Conservation (phyloP, 2,113 vertebrate genomes). For the Peromyscus polionotus region DNA sequence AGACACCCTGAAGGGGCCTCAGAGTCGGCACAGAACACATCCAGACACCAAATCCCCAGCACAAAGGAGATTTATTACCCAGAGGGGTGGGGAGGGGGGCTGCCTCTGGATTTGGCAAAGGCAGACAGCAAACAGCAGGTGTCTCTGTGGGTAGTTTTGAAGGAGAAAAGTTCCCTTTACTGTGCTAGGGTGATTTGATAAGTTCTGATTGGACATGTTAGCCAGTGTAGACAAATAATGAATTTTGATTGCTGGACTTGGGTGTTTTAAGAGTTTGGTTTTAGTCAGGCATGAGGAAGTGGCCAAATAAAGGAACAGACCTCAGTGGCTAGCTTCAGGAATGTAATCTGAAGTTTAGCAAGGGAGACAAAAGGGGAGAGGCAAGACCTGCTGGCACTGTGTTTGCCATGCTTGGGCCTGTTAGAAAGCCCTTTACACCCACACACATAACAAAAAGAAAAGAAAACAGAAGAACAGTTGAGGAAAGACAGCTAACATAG, state of each 20-base stretch:
- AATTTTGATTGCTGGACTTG: neutral
- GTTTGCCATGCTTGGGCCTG: neutral
- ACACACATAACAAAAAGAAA: neutral
- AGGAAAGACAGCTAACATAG: neutral
- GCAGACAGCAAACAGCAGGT: neutral
- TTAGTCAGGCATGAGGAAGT: neutral
- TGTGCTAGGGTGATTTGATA: neutral
- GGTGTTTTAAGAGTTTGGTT: neutral
- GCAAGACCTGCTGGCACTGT: neutral
- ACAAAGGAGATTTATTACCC: neutral
- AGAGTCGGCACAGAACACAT: neutral
- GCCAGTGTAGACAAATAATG: neutral
- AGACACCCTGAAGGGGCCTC: neutral
- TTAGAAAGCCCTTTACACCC: neutral
- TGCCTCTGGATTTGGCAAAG: neutral
- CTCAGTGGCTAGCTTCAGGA: neutral
- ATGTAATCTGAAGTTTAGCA: neutral
- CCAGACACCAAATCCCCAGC: neutral
- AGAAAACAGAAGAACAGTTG: neutral
- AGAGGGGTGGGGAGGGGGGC: neutral
- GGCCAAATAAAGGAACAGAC: neutral
- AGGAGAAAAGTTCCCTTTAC: no score
- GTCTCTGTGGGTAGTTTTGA: neutral
- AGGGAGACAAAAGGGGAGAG: neutral
- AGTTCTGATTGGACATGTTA: neutral